Evolutionary conservation across 1,140 invertebrate genomes (phyloP).

Genomic region (Meloidogyne hapla): DNA sequence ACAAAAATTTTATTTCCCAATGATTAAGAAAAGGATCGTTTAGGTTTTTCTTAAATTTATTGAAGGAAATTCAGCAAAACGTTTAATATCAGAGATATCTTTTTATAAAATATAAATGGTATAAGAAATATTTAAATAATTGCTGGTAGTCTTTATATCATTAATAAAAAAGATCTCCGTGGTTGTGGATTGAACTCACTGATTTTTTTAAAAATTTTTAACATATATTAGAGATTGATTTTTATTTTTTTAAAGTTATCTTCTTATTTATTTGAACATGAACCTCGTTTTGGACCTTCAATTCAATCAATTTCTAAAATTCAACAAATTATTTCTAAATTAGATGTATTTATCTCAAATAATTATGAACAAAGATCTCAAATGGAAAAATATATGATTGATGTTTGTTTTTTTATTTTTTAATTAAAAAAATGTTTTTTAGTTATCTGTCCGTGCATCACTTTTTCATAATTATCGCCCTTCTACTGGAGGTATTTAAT

Average conservation of each 20-base stretch:
- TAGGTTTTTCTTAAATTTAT: no score
- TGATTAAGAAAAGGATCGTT: no score
- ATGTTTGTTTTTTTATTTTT: slow-evolving; percentile 26
- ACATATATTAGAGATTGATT: no score
- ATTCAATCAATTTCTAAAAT: slow-evolving; percentile 10
- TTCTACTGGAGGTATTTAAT: not conserved
- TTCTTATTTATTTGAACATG: slow-evolving; percentile 40
- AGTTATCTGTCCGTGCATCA: slow-evolving; percentile 28
- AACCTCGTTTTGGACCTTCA: slow-evolving; percentile 32
- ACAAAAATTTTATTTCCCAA: no score
- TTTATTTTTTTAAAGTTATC: slow-evolving; percentile 33
- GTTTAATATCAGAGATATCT: no score
- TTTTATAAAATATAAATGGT: no score
- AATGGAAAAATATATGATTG: slow-evolving; percentile 36
- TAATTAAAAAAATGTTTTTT: slow-evolving; percentile 21
- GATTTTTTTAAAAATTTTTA: no score
- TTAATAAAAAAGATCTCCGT: no score
- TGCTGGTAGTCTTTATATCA: no score
- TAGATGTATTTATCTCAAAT: slow-evolving; percentile 12
- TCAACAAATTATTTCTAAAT: not conserved
- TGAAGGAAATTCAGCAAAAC: no score
- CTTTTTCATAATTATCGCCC: slow-evolving; percentile 37
- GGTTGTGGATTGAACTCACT: no score
- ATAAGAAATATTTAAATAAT: no score
- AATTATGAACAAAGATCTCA: slow-evolving; percentile 16